Evolutionary conservation across 2,113 vertebrate genomes (phyloP).

Genomic region (Ancistrus triradiatus): DNA sequence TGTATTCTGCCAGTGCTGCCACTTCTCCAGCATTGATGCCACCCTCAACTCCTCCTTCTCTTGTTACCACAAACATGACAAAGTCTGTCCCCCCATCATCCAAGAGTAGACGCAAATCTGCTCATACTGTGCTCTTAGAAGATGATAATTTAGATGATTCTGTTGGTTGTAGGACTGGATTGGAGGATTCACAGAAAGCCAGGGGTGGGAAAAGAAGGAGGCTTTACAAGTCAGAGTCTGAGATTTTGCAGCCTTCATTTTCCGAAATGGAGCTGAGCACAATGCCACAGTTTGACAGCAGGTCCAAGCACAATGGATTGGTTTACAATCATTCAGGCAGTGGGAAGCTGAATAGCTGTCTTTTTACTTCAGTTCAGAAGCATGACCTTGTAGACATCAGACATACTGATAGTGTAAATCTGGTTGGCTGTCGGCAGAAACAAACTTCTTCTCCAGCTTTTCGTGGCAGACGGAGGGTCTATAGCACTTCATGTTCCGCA

Average conservation of each 20-base stretch:
- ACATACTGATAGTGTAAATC: slow-evolving; percentile 44
- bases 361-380: slow-evolving; percentile 36
- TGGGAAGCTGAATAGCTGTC: slow-evolving; percentile 51
- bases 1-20: slow-evolving; percentile 48
- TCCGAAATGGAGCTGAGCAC: slow-evolving; percentile 44
- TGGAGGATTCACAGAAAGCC: slow-evolving; percentile 48
- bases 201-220: slow-evolving; percentile 62
- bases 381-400: slow-evolving; percentile 38
- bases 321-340: slow-evolving; percentile 60
- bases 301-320: slow-evolving; percentile 54
- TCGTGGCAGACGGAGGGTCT: slow-evolving; percentile 57
- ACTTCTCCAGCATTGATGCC: slow-evolving; percentile 49
- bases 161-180: slow-evolving; percentile 39
- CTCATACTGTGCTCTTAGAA: slow-evolving; percentile 79
- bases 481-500: slow-evolving; percentile 61
- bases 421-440: slow-evolving; percentile 54
- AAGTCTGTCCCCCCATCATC: slow-evolving; percentile 55
- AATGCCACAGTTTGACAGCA: slow-evolving; percentile 50
- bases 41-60: slow-evolving; percentile 55
- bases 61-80: not conserved
- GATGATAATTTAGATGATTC: slow-evolving; percentile 74
- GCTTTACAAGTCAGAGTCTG: slow-evolving; percentile 69
- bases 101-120: slow-evolving; percentile 76
- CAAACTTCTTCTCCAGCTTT: slow-evolving; percentile 38
- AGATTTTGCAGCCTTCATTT: slow-evolving; percentile 50